phyloP scores from a whole-genome alignment of 2,113 vertebrate genomes.

The Grus americana region DNA sequence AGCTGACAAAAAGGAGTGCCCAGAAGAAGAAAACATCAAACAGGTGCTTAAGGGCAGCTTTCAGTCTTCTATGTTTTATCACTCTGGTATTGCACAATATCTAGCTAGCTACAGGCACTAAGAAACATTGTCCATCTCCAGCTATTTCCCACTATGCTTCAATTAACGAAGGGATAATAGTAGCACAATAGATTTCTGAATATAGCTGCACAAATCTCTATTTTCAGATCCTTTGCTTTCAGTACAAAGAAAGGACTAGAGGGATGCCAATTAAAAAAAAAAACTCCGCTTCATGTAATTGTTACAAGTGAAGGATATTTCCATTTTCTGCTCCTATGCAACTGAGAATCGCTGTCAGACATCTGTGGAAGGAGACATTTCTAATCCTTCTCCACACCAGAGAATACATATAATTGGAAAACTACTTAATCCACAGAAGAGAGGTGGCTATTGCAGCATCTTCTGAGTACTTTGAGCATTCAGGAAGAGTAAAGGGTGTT shows the following conservation, averaged over 20 bases:
- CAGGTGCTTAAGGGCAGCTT: conserved; percentile 21
- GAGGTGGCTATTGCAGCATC: neutral
- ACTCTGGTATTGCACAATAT: neutral
- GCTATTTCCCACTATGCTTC: neutral
- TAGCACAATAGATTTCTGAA: neutral
- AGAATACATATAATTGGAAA: neutral
- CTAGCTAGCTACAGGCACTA: neutral
- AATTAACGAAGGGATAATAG: conserved; percentile 27
- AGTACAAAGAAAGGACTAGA: conserved; percentile 9
- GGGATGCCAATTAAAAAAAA: neutral
- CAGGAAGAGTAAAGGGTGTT: neutral
- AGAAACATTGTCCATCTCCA: neutral
- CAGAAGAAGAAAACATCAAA: neutral
- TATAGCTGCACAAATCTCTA: neutral
- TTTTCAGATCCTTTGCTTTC: neutral
- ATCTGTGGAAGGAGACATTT: neutral
- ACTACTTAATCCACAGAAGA: neutral
- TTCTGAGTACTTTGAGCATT: neutral
- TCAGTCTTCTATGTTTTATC: neutral
- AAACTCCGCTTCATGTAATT: neutral
- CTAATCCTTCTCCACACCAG: neutral
- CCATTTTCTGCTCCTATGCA: conserved; percentile 2
- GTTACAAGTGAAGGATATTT: neutral
- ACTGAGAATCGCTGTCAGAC: neutral
- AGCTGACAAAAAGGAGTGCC: neutral